phyloP scores from a whole-genome alignment of 2,888 invertebrate species.

The Callimorpha dominula region DNA sequence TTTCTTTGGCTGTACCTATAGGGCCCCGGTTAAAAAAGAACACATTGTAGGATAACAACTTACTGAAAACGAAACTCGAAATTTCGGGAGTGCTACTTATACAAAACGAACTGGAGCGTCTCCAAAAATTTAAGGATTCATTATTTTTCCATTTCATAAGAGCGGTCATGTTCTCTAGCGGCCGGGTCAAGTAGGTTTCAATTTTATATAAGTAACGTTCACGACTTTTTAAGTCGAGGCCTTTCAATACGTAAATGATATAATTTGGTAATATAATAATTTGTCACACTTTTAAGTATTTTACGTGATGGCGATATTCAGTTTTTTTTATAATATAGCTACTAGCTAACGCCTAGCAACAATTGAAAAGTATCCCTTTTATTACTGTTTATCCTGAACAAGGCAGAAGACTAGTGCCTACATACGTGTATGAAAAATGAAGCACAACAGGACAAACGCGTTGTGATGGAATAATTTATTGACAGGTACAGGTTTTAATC shows the following conservation, averaged over 20 bases:
- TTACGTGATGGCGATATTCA: neutral
- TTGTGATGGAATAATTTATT: too few species aligned
- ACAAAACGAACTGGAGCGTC: conserved; percentile 56
- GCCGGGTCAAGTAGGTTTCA: conserved; percentile 55
- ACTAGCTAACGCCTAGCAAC: too few species aligned
- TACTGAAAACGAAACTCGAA: conserved; percentile 37
- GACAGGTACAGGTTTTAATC: too few species aligned
- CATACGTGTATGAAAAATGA: too few species aligned
- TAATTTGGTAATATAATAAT: neutral
- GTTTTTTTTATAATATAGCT: neutral
- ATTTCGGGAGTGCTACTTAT: conserved; percentile 52
- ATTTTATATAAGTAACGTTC: conserved; percentile 48
- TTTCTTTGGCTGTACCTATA: too few species aligned
- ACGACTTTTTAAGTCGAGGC: conserved; percentile 23
- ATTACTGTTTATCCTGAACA: too few species aligned
- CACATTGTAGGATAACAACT: conserved; percentile 4
- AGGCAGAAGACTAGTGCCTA: too few species aligned
- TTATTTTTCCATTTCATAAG: conserved; percentile 59
- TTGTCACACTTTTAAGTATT: conserved; percentile 1
- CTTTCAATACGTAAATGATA: conserved; percentile 8
- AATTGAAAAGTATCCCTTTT: too few species aligned
- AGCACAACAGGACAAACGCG: too few species aligned
- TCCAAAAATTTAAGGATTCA: conserved; percentile 61
- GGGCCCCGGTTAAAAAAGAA: neutral
- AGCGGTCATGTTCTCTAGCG: conserved; percentile 50